phyloP scores from a whole-genome alignment of 2,888 invertebrate genomes.

The Eupelmus urozonus region DNA sequence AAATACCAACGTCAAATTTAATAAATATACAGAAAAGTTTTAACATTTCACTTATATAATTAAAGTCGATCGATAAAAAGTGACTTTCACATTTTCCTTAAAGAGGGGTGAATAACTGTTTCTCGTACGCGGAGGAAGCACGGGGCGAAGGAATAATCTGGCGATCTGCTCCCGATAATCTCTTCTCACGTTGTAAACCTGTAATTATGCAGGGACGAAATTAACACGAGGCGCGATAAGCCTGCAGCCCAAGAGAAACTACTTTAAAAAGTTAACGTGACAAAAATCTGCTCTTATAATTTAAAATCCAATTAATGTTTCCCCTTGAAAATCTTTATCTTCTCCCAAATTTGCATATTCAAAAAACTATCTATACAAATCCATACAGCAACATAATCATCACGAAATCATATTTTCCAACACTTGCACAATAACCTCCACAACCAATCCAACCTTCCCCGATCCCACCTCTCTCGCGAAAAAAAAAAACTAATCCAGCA shows the following conservation, averaged over 20 bases:
- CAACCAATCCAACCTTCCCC: too few relatives aligned
- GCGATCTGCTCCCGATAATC: constrained; percentile 12
- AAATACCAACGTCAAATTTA: too few relatives aligned
- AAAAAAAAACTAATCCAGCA: background rate
- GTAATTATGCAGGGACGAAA: constrained; percentile 39
- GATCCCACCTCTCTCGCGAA: too few relatives aligned
- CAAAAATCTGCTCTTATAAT: background rate
- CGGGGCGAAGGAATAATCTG: constrained; percentile 25
- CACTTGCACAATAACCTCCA: too few relatives aligned
- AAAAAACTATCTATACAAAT: too few relatives aligned
- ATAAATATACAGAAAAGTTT: too few relatives aligned
- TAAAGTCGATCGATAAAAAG: constrained; percentile 13
- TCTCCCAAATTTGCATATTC: too few relatives aligned
- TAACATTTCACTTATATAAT: background rate
- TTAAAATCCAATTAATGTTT: too few relatives aligned
- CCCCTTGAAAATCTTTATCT: too few relatives aligned
- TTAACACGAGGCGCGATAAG: background rate
- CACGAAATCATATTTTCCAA: too few relatives aligned
- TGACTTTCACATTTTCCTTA: constrained; percentile 17
- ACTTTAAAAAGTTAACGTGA: background rate
- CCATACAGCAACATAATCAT: too few relatives aligned
- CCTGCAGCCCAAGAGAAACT: background rate
- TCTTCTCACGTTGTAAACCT: constrained; percentile 11
- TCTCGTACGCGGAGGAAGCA: background rate
- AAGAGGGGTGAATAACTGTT: constrained; percentile 21